Evolutionary conservation across 64 coral and sea anemone species (phyloP).

Genomic region (Montipora cactus): DNA sequence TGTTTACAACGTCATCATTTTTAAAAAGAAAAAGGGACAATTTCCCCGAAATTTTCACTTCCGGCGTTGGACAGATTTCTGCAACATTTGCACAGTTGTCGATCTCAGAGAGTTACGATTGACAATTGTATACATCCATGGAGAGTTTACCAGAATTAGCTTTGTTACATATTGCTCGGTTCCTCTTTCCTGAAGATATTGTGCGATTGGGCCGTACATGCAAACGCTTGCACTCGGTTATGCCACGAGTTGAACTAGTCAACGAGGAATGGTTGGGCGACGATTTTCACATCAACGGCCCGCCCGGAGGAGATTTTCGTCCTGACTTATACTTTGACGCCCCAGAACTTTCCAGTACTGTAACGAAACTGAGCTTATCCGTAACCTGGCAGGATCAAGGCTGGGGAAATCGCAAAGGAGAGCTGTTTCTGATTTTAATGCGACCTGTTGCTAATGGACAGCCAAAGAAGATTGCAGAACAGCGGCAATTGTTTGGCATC

Average conservation of each 20-base stretch:
- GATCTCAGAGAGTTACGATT: neutral
- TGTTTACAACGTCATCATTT: too few relatives aligned
- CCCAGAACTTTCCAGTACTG: slow-evolving; percentile 8
- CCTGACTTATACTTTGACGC: slow-evolving; percentile 71
- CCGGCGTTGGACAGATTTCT: too few relatives aligned
- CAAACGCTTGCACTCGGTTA: slow-evolving; percentile 16
- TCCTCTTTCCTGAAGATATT: slow-evolving; percentile 67
- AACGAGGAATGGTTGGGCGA: slow-evolving; percentile 28
- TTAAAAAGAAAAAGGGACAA: too few relatives aligned
- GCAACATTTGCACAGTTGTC: too few relatives aligned
- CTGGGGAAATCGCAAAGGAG: slow-evolving; percentile 68
- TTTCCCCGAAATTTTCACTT: too few relatives aligned
- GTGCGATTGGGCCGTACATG: slow-evolving; percentile 35
- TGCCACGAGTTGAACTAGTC: neutral
- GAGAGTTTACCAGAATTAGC: slow-evolving; percentile 46
- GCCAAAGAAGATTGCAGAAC: neutral
- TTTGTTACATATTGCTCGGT: slow-evolving; percentile 29
- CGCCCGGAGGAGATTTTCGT: slow-evolving; percentile 1
- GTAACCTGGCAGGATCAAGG: slow-evolving; percentile 74
- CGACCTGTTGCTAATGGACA: neutral
- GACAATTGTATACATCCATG: slow-evolving; percentile 1
- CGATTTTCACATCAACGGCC: slow-evolving; percentile 48
- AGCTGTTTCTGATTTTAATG: slow-evolving; percentile 60
- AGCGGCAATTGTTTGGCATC: slow-evolving; percentile 62
- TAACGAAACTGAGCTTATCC: slow-evolving; percentile 18